Evolutionary conservation across 2,113 vertebrate genomes (phyloP).

Genomic region (Delphinapterus leucas): DNA sequence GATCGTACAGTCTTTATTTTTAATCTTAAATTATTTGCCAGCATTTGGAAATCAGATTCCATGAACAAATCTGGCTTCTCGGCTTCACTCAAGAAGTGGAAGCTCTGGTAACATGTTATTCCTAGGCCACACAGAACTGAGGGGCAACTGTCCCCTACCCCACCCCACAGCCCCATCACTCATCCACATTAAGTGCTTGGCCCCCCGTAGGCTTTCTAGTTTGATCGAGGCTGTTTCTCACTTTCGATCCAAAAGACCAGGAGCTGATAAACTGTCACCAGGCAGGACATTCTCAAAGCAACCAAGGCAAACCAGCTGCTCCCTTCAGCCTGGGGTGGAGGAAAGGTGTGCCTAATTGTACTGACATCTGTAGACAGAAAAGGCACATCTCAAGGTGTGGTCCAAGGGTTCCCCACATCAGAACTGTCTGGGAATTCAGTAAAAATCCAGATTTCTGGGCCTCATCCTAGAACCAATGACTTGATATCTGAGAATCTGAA

Average conservation of each 20-base stretch:
- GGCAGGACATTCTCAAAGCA: neutral
- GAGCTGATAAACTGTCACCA: neutral
- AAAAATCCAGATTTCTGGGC: neutral
- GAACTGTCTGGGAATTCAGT: neutral
- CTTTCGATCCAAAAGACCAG: neutral
- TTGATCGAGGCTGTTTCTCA: neutral
- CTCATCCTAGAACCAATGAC: neutral
- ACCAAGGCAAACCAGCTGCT: neutral
- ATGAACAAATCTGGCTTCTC: neutral
- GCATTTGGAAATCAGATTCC: neutral
- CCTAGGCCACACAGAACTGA: neutral
- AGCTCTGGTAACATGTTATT: neutral
- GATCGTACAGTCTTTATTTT: neutral
- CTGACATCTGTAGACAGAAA: neutral
- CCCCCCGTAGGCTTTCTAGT: fast-evolving
- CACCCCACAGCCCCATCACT: neutral
- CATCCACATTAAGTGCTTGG: neutral
- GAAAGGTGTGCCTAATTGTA: neutral
- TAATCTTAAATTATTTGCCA: neutral
- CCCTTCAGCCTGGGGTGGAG: neutral
- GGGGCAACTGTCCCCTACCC: neutral
- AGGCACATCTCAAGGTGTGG: neutral
- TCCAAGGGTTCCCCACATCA: neutral
- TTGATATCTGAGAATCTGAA: neutral
- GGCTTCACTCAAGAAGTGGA: neutral